Percentiles rank a stretch among this genome's conserved stretches.
phyloP scores from a whole-genome alignment of 2,797 vertebrate species.

The Hoplostethus mediterraneus region DNA sequence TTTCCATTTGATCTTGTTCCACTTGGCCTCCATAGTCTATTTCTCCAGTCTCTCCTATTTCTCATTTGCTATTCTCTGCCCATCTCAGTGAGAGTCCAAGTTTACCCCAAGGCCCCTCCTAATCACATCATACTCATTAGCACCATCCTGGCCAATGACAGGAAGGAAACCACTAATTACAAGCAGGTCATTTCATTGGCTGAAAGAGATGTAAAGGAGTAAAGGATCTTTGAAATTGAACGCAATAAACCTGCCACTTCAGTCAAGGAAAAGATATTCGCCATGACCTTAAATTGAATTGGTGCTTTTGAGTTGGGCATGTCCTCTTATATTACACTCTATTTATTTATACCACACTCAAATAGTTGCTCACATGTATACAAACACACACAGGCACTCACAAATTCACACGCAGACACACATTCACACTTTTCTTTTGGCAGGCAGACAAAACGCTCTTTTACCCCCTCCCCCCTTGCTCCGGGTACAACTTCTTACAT shows the following conservation, averaged over 20 bases:
- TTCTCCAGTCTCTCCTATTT: conserved; percentile 4
- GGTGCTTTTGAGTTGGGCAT: background rate
- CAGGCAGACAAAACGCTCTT: conserved; percentile 3
- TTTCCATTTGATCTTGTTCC: conserved; percentile 35
- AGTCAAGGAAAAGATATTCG: conserved; percentile 20
- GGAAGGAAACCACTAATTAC: conserved; percentile 56
- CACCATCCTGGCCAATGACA: conserved; percentile 43
- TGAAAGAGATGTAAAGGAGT: conserved; percentile 28
- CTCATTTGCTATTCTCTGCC: conserved; percentile 29
- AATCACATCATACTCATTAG: conserved; percentile 61
- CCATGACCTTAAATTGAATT: conserved; percentile 14
- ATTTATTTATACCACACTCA: background rate
- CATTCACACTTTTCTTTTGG: conserved; percentile 13
- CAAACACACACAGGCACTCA: background rate
- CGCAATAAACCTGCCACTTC: conserved; percentile 12
- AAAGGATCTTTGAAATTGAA: conserved; percentile 31
- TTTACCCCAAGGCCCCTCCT: conserved; percentile 43
- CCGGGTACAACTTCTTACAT: conserved; percentile 1
- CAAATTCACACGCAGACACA: background rate
- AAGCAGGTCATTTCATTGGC: conserved; percentile 31
- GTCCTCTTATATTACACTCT: background rate
- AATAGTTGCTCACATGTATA: background rate
- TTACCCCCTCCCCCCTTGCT: background rate
- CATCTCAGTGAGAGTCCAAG: conserved; percentile 38
- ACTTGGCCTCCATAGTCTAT: conserved; percentile 25